Conservation (phyloP, 2,888 invertebrate genomes). For the Entomobrya proxima region DNA sequence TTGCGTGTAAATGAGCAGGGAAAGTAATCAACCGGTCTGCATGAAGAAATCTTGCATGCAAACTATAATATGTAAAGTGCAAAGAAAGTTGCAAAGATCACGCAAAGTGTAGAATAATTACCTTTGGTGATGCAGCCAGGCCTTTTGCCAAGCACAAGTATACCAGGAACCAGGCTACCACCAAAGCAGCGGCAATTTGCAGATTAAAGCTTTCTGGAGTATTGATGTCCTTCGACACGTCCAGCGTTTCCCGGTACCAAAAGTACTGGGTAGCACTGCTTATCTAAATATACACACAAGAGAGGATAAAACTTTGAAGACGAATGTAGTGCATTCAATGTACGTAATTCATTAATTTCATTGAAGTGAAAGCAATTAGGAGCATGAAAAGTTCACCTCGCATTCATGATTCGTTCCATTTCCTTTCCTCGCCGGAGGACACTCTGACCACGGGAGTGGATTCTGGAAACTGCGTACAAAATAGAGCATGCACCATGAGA, state of each 20-base stretch:
- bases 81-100: too few species aligned
- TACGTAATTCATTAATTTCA: too few species aligned
- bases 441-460: slow-evolving; percentile 93
- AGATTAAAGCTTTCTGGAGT: slow-evolving; percentile 92
- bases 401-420: slow-evolving; percentile 77
- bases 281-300: slow-evolving; percentile 38
- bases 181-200: slow-evolving; percentile 90
- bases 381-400: too few species aligned
- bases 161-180: slow-evolving; percentile 89
- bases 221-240: slow-evolving; percentile 92
- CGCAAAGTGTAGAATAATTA: slow-evolving; percentile 77
- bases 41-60: not conserved
- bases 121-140: slow-evolving; percentile 97
- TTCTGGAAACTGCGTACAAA: slow-evolving; percentile 95
- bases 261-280: slow-evolving; percentile 82
- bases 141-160: slow-evolving; percentile 99
- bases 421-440: slow-evolving; percentile 80
- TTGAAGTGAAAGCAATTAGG: too few species aligned
- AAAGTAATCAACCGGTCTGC: too few species aligned
- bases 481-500: slow-evolving; percentile 98
- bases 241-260: slow-evolving; percentile 95
- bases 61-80: not conserved
- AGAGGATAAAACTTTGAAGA: not conserved
- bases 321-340: not conserved
- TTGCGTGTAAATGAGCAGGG: not conserved